Base-by-base conservation (phyloP, 2,113 vertebrate genomes). In the Dicaeum eximium region DNA sequence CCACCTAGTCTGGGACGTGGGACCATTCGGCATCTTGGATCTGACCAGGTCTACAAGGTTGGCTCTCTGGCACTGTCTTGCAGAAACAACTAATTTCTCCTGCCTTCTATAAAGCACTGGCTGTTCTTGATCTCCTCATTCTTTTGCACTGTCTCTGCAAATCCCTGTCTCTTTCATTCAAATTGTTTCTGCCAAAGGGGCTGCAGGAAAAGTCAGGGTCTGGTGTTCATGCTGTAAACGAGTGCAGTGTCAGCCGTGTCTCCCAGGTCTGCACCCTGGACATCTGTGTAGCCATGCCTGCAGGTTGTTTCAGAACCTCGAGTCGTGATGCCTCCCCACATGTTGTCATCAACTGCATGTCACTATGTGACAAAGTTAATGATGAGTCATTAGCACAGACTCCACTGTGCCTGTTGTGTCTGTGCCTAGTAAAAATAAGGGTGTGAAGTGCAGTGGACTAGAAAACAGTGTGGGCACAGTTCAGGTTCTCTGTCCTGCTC, bases 41-140 rank as follows among this genome's bases (percentile, higher is more conserved):
- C 92, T 96, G 97, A 92, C 54, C 56, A 94, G 10, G 40, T 85
- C 62, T 95, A 97, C 86, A 98, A 98, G 98, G 98, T 98, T 77
- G 62, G 96, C 22, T 93, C 83, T n/a, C 44, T 79, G 67, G 21
- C 19, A 75, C 18, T 38, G 21, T 17, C n/a, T 54, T 88, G 54
- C 44, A 88, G 51, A 71, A 90, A 86, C 31, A 86, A 42, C 11
- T 64, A 0, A 23, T 88, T 86, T 91, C 25, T 80, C 30, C 37
- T 87, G 20, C 40, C 38, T 90, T 84, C 31, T 28, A 11, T 50
- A 69, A 65, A 50, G 27, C 27, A 78, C 31, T 88, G 22, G 14
- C 48, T 86, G 19, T 66, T 86, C 45, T 58, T 92, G 40, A 64
- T 24, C 12, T 67, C 15, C 31, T 70, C 35, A 62, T 82, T 50